Base-by-base conservation (phyloP, 2,113 vertebrate species). In the Romanogobio albipinnatus region DNA sequence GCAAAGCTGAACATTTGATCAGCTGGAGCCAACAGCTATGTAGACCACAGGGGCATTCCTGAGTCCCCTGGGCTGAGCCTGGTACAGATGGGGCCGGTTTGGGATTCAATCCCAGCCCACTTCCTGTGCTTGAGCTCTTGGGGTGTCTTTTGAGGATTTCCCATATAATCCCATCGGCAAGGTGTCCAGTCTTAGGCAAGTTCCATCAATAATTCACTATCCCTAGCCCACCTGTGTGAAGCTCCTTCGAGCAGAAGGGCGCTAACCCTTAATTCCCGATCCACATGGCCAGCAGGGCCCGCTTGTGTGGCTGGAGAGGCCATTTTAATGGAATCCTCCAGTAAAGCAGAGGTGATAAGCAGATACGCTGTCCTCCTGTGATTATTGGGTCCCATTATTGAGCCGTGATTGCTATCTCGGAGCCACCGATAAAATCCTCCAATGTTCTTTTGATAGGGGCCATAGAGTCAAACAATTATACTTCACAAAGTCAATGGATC, bases 321-420 rank as follows among this genome's bases (percentile, higher is more conserved):
- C 13, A 9, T 33, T 87, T 87, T 88, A 68, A 86, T 76, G 88
- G 85, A 84, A 89, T 89, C 89, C 91, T 86, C 83, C 81, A 5
- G 17, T 84, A 61, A 86, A 89, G 84, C 17, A 0, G 73, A 83
- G 92, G 77, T 90, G 92, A 94, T 88, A 88, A 93, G 92, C 91
- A 90, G 91, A 94, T 93, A 92, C 86, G 87, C 85, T 59, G 83
- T 91, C 89, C 78, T 91, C 89, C 78, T 68, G 75, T 75, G 84
- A 89, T 93, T 93, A 92, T 88, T 93, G 92, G 89, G 85, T 94
- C 91, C 73, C 91, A 92, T 94, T 92, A 94, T 93, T 92, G 92
- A 93, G 91, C 91, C 89, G 90, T 84, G 92, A 93, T 93, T 90
- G 82, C 83, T 91, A 93, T 92, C 92, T 83, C 83, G 85, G 89